These are phyloP conservation scores for Rhinichthys osculus DNA, from an alignment of 2,797 vertebrate species.

Conservation along the genomic window DNA sequence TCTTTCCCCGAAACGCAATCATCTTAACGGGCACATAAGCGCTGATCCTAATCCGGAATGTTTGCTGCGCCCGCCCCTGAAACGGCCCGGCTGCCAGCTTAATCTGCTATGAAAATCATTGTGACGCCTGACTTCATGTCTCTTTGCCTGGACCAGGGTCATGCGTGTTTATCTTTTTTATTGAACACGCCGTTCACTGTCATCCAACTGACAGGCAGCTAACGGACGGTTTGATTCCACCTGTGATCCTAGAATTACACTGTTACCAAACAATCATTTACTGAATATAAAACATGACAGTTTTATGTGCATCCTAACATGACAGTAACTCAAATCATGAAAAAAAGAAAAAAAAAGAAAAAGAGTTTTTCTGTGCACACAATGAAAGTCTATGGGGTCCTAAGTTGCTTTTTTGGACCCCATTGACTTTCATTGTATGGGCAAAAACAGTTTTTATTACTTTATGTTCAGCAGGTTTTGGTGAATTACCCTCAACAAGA, in stretches of 20 bases:
- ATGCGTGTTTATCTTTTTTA: slow-evolving; percentile 56
- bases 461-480: not conserved
- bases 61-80: slow-evolving; percentile 67
- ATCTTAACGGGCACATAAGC: slow-evolving; percentile 77
- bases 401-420: no score
- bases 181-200: slow-evolving; percentile 30
- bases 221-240: slow-evolving; percentile 34
- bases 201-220: slow-evolving; percentile 50
- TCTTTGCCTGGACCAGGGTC: slow-evolving; percentile 59
- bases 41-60: slow-evolving; percentile 82
- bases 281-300: slow-evolving; percentile 65
- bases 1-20: slow-evolving; percentile 82
- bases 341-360: no score
- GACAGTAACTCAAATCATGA: not conserved
- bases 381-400: not conserved
- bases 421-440: not conserved
- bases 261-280: slow-evolving; percentile 67
- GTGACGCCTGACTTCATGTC: slow-evolving; percentile 52
- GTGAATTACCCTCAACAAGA: not conserved
- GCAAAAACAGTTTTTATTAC: not conserved
- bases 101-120: slow-evolving; percentile 63
- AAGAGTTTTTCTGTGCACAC: not conserved
- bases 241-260: slow-evolving; percentile 72
- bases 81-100: slow-evolving; percentile 59
- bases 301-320: slow-evolving; percentile 15